Evolutionary conservation across 2,888 invertebrate species (phyloP).

Genomic region (Pheosia gnoma): DNA sequence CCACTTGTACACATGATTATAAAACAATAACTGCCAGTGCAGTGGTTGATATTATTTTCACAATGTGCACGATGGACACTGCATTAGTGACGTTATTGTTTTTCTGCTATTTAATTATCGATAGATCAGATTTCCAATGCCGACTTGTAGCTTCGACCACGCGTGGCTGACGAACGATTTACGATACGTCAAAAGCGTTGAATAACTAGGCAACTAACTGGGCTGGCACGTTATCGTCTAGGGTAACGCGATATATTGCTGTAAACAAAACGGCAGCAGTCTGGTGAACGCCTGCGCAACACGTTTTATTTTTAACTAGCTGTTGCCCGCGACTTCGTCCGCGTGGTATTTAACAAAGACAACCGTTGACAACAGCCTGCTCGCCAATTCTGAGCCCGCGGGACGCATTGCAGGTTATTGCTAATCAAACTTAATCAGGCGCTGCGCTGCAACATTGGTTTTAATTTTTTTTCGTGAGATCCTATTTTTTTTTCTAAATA

Average conservation of each 20-base stretch:
- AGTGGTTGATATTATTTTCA: not conserved
- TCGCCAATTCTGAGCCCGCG: too few species aligned
- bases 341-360: too few species aligned
- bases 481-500: too few species aligned
- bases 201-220: slow-evolving; percentile 36
- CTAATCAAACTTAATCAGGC: too few species aligned
- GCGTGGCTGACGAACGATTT: slow-evolving; percentile 16
- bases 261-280: slow-evolving; percentile 60
- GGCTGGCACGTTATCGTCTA: slow-evolving; percentile 56
- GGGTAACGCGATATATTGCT: slow-evolving; percentile 52
- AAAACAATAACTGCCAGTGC: not conserved
- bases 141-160: not conserved
- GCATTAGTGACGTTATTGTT: slow-evolving; percentile 19
- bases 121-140: slow-evolving; percentile 1
- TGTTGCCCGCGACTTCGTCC: too few species aligned
- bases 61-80: not conserved
- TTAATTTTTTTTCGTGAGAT: too few species aligned
- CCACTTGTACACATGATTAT: not conserved
- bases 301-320: slow-evolving; percentile 20
- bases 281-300: slow-evolving; percentile 50
- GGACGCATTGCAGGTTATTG: too few species aligned
- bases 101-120: not conserved
- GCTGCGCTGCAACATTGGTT: too few species aligned
- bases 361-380: too few species aligned
- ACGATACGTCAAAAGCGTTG: slow-evolving; percentile 24